Evolutionary conservation across 2,113 vertebrate species (phyloP), one percentile per base, ranked within the genome.

Genomic region (Taurulus bubalis): DNA sequence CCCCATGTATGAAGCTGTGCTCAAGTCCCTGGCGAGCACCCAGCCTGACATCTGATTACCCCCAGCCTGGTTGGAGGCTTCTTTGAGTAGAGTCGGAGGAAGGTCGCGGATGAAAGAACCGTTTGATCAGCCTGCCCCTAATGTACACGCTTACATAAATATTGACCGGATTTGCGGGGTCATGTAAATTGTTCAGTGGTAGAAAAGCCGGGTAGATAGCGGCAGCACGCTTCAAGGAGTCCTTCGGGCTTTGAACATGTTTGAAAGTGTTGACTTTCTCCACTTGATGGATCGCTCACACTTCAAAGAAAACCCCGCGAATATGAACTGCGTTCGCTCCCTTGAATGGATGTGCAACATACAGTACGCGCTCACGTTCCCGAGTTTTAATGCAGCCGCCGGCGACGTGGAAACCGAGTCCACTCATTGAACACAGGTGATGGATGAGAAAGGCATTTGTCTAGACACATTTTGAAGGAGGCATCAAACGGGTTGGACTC

Each of bases 31-130:
- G 26, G 75, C 36, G 55, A 83, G 82, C 87, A 78, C 51, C 80
- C 66, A 42, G 59, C 75, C 83, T 75, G 72, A 77, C 40, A 80
- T 88, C 84, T 76, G 84, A 91, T 87, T 85, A 91, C 75, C 88
- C 80, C 77, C 77, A 51, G 78, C 69, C 75, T 53, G 40, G 77
- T 71, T 82, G 22, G 73, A 84, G 71, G 74, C 82, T 90, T 84
- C 80, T 82, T 72, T 67, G 79, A 87, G 77, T 40, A 9, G 24
- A 85, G 84, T 93, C 88, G 86, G 68, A 66, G 9, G 74, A 91
- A 91, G 88, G 90, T 91, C 90, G 78, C 1, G 75, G 87, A 91
- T 91, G 87, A 92, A 94, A 94, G 86, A 53, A 28, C 20, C 22
- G 64, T 88, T 87, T 90, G 89, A 93, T 92, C 82, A 80, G 32